A percentile compares a stretch with the other conserved stretches of the same genome.
phyloP scores from a whole-genome alignment of 2,113 vertebrate genomes.

The Gymnogyps californianus region DNA sequence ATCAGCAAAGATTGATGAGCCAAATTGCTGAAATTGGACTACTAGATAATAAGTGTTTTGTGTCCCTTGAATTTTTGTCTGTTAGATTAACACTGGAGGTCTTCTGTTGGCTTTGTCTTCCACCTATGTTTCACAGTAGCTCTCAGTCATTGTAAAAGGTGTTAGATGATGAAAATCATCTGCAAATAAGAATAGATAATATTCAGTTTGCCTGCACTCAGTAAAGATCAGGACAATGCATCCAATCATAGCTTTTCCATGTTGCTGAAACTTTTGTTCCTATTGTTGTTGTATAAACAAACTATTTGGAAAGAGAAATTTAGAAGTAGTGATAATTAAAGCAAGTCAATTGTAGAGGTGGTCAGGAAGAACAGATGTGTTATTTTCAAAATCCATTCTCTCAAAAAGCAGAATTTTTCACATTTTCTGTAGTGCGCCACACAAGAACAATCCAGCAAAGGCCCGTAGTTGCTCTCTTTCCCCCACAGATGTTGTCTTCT shows the following conservation, averaged over 20 bases:
- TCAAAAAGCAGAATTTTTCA: neutral
- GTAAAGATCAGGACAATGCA: neutral
- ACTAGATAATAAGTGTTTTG: neutral
- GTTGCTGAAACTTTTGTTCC: neutral
- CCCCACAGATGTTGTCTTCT: neutral
- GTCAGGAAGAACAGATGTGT: neutral
- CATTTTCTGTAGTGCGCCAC: neutral
- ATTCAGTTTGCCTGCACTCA: neutral
- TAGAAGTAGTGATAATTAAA: neutral
- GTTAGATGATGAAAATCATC: neutral
- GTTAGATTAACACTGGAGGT: neutral
- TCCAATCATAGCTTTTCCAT: neutral
- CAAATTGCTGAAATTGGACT: neutral
- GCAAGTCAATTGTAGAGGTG: neutral
- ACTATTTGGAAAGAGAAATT: neutral
- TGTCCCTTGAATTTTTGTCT: neutral
- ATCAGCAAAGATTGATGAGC: neutral
- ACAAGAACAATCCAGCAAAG: neutral
- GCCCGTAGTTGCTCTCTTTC: neutral
- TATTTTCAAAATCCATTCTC: neutral
- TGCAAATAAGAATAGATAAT: neutral
- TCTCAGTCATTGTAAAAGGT: neutral
- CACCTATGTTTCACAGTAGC: neutral
- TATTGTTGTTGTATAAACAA: neutral
- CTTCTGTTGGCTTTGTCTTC: neutral